Evolutionary conservation across 1,140 invertebrate species (phyloP), one percentile per base, ranked within the genome.

Genomic region (Paramacrobiotus metropolitanus): DNA sequence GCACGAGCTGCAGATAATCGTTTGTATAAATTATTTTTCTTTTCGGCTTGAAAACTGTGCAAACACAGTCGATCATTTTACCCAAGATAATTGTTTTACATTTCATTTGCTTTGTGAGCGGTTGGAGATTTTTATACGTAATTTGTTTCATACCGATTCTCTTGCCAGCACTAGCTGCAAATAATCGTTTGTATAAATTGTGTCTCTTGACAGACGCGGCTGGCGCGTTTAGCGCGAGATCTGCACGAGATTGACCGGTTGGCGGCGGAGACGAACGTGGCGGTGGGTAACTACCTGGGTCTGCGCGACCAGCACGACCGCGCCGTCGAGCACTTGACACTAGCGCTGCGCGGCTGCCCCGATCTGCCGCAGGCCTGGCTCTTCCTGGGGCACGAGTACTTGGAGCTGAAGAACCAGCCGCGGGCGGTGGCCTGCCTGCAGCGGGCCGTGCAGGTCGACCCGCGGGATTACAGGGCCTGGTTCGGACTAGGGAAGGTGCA

Each of bases 361-460:
- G 82, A 89, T 66, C 94, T 94, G 72, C 74, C 94, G 28, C 74
- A 88, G 1, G 91, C 91, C 0, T 98, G 92, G 91, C 96, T 93
- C 0, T 74, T 99, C 29, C 88, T 98, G 80, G 95, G 95, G 0
- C 94, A 99, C 72, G 94, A 98, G 74, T 98, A 89, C 74, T 92
- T 98, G 83, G 93, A 98, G 76, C 81, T 97, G 73, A 97, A 97
- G 73, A 97, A 97, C 73, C 91, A 87, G 1, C 89, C 90, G 75
- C 89, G 89, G 21, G 92, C 93, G 4, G 93, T 63, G 21, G 28
- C 30, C 30, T 60, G 24, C 44, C 40, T 29, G 28, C 31, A 55
- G 44, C 62, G 48, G n/a, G 2, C 20, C 4, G 40, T 65, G 90
- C 91, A 96, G 74, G 87, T 97, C 1, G 95, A 97, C 71, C 78